A percentile compares a stretch with the other conserved stretches of the same genome.
These are phyloP conservation scores for Anticlea derivata DNA, from an alignment of 2,888 invertebrate genomes.

Conservation along the genomic window DNA sequence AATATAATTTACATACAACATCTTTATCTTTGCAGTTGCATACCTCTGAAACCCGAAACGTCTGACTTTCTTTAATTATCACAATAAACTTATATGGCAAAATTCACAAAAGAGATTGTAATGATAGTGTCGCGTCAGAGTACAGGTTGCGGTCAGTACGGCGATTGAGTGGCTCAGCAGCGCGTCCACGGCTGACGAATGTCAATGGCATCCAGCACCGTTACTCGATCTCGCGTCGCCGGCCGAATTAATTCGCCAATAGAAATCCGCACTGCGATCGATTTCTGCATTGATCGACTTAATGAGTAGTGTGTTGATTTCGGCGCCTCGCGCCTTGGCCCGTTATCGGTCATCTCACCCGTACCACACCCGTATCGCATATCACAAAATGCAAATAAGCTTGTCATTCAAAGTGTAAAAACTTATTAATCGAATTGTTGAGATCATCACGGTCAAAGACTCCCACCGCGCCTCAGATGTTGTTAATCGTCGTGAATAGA, in stretches of 20 bases:
- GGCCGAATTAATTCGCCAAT: conserved; percentile 81
- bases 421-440: conserved; percentile 55
- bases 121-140: conserved; percentile 40
- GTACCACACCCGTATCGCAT: conserved; percentile 48
- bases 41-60: not conserved
- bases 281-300: conserved; percentile 71
- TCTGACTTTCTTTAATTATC: conserved; percentile 1
- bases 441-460: conserved; percentile 69
- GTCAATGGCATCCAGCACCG: conserved; percentile 81
- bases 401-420: conserved; percentile 55
- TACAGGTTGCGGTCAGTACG: conserved; percentile 41
- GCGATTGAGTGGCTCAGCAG: conserved; percentile 46
- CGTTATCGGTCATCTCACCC: conserved; percentile 70
- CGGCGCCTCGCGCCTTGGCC: conserved; percentile 56
- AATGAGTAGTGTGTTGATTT: conserved; percentile 71
- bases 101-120: conserved; percentile 23
- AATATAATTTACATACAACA: too few species aligned
- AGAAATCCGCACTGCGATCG: conserved; percentile 70
- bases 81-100: conserved; percentile 14
- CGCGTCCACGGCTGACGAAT: conserved; percentile 72
- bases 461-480: conserved; percentile 47
- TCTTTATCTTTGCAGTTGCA: too few species aligned
- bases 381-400: conserved; percentile 46
- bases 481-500: conserved; percentile 47
- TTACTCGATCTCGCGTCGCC: conserved; percentile 75